These are phyloP conservation scores for Macrotrachela quadricornifera DNA, from an alignment of 1,140 invertebrate genomes.

Conservation along the genomic window DNA sequence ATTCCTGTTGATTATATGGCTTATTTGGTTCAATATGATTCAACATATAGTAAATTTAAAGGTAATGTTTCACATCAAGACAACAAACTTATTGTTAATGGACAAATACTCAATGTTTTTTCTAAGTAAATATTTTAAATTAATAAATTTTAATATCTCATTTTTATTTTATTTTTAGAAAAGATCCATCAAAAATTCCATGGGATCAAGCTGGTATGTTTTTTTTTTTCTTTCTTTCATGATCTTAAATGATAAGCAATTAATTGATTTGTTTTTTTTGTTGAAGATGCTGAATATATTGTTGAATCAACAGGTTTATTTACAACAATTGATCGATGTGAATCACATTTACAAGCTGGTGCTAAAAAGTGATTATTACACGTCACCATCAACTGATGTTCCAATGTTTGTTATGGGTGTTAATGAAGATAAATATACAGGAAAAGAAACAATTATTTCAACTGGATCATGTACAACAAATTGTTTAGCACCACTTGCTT, in stretches of 20 bases:
- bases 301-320: conserved; percentile 94
- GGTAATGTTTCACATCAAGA: conserved; percentile 55
- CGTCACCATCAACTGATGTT: conserved; percentile 86
- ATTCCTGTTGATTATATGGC: conserved; percentile 84
- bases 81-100: conserved; percentile 59
- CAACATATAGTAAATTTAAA: conserved; percentile 72
- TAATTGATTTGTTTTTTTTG: too few species aligned
- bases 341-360: conserved; percentile 59
- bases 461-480: conserved; percentile 98
- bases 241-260: too few species aligned
- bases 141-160: not conserved
- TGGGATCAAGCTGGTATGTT: conserved; percentile 65
- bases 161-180: not conserved
- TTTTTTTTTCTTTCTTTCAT: too few species aligned
- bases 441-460: conserved; percentile 44
- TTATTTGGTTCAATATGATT: conserved; percentile 94
- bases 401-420: conserved; percentile 96
- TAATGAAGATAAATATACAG: conserved; percentile 62
- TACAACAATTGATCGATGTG: conserved; percentile 71
- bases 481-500: conserved; percentile 87
- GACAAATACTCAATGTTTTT: conserved; percentile 24
- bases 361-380: conserved; percentile 95
- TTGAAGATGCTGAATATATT: conserved; percentile 71
- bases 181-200: conserved; percentile 57
- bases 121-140: not conserved